Evolutionary conservation across 2,888 invertebrate species (phyloP).

Genomic region (Timema cristinae): DNA sequence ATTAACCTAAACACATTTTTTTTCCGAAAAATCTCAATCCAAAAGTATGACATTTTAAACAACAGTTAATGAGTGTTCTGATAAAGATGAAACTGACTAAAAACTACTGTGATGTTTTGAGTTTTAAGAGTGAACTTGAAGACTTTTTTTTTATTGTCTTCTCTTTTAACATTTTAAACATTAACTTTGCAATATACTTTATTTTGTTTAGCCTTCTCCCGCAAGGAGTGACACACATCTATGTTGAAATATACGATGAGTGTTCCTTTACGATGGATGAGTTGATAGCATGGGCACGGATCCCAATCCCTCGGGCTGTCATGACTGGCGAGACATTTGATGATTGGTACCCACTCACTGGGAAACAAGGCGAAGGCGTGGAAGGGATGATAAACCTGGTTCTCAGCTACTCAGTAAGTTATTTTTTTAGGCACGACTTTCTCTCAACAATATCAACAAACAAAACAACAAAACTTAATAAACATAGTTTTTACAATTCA

Average conservation of each 20-base stretch:
- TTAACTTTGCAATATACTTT: constrained; percentile 18
- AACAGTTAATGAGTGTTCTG: no score
- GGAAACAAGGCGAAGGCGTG: constrained; percentile 90
- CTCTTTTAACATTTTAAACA: neutral
- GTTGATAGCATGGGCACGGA: constrained; percentile 89
- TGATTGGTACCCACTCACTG: constrained; percentile 91
- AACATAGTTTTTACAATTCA: no score
- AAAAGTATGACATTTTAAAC: no score
- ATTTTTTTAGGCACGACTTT: no score
- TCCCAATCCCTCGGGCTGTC: constrained; percentile 80
- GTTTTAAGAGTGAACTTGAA: neutral
- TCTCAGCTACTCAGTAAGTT: constrained; percentile 58
- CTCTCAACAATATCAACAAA: no score
- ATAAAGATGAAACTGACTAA: neutral
- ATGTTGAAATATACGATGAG: constrained; percentile 95
- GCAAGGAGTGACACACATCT: constrained; percentile 81
- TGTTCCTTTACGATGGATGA: constrained; percentile 96
- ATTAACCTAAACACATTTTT: no score
- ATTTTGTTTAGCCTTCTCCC: constrained; percentile 66
- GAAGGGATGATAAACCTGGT: constrained; percentile 93
- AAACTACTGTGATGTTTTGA: neutral
- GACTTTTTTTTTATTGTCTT: neutral
- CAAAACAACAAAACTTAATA: no score
- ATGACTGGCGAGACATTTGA: constrained; percentile 86
- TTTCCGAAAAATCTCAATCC: no score